Conservation (phyloP, 2,113 vertebrate genomes). For the Dipodomys spectabilis region DNA sequence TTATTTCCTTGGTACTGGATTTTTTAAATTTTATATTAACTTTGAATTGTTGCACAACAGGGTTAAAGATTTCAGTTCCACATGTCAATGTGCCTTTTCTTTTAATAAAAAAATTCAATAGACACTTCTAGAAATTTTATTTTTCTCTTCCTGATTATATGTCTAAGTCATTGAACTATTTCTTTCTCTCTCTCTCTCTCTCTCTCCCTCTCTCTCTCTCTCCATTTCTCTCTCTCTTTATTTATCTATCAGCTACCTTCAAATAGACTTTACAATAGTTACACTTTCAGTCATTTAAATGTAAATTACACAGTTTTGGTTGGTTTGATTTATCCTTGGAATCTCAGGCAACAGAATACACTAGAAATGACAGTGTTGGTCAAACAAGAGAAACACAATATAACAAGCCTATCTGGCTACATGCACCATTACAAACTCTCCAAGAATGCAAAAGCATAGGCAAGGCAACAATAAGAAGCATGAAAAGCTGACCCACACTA, state of each 20-base stretch:
- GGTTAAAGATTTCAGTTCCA: no score
- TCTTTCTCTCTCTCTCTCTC: neutral
- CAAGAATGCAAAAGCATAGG: neutral
- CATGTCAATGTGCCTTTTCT: neutral
- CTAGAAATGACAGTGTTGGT: neutral
- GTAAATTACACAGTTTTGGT: neutral
- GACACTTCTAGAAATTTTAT: neutral
- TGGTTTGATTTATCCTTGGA: slow-evolving; percentile 18
- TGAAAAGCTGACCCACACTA: neutral
- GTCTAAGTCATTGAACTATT: neutral
- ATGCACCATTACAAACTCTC: neutral
- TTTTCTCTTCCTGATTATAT: neutral
- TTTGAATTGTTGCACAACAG: no score
- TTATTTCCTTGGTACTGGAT: no score
- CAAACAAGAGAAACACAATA: slow-evolving; percentile 3
- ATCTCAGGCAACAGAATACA: neutral
- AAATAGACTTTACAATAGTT: neutral
- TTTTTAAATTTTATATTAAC: no score
- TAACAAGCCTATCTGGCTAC: neutral
- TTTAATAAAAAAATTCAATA: neutral
- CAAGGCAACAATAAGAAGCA: neutral
- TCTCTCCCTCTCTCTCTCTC: no score
- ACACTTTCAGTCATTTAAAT: neutral
- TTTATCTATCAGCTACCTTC: neutral
- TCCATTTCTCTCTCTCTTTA: no score